Evolutionary conservation across 92 coral and sea anemone species (phyloP).

Genomic region (Siderastrea siderea): DNA sequence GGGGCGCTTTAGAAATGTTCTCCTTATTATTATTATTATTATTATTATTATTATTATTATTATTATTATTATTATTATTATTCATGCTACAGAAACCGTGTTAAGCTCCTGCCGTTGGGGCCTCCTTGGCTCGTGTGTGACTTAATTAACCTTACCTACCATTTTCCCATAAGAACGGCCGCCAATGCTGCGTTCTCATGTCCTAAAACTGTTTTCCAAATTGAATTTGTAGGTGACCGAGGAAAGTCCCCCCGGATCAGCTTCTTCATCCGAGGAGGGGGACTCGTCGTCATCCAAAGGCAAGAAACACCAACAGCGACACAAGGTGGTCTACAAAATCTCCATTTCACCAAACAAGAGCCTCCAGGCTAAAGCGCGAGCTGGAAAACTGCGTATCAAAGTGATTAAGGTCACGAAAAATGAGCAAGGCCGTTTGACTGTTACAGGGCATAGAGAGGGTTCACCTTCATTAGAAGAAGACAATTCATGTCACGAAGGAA

Average conservation of each 20-base stretch:
- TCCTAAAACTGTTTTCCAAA: background rate
- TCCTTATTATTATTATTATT: too few relatives aligned
- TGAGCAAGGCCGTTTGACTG: slow-evolving; percentile 44
- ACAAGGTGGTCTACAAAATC: slow-evolving; percentile 43
- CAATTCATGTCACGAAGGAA: slow-evolving; percentile 16
- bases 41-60: too few relatives aligned
- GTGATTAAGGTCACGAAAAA: slow-evolving; percentile 45
- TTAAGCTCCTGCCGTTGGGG: too few relatives aligned
- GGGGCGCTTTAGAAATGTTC: too few relatives aligned
- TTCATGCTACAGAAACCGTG: too few relatives aligned
- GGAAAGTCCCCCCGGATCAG: slow-evolving; percentile 49
- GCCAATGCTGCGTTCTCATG: too few relatives aligned
- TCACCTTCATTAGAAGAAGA: slow-evolving; percentile 51
- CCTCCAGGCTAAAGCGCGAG: slow-evolving; percentile 19
- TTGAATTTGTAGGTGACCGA: slow-evolving; percentile 12
- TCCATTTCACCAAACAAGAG: slow-evolving; percentile 47
- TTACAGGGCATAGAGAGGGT: slow-evolving; percentile 44
- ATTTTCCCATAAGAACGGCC: too few relatives aligned
- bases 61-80: background rate
- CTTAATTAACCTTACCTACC: background rate
- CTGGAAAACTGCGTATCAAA: slow-evolving; percentile 35
- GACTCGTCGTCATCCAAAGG: slow-evolving; percentile 26
- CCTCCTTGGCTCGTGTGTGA: too few relatives aligned
- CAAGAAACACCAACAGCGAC: slow-evolving; percentile 21
- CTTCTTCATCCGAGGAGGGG: slow-evolving; percentile 51